Percentiles rank a stretch among this genome's conserved stretches.
These are phyloP conservation scores for Luffia ferchaultella DNA, from an alignment of 2,888 invertebrate genomes.

Conservation along the genomic window DNA sequence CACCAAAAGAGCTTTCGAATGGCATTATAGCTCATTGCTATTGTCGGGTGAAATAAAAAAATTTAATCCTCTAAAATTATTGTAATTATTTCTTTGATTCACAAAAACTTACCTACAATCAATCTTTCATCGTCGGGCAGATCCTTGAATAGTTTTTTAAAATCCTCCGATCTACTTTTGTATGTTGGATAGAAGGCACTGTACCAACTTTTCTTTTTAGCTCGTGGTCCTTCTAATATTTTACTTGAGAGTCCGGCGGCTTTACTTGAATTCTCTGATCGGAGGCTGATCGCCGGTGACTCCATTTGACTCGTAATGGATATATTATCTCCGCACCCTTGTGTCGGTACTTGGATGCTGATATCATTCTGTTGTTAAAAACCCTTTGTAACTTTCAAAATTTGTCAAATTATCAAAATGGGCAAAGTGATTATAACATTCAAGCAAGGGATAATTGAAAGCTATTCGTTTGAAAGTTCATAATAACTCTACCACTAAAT, in stretches of 20 bases:
- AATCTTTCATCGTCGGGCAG: slow-evolving; percentile 90
- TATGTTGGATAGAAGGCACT: slow-evolving; percentile 90
- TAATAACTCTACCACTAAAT: too few species aligned
- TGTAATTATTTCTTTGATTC: too few species aligned
- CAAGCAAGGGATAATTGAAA: too few species aligned
- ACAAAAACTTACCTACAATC: slow-evolving; percentile 86
- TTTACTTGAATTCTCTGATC: not conserved
- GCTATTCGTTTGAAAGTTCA: too few species aligned
- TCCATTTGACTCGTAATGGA: slow-evolving; percentile 2
- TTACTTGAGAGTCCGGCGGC: not conserved
- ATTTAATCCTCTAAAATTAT: too few species aligned
- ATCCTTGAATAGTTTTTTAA: slow-evolving; percentile 90
- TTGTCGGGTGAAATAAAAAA: too few species aligned
- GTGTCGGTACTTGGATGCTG: not conserved
- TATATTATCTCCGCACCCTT: not conserved
- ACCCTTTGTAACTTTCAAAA: too few species aligned
- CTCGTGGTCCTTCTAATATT: slow-evolving; percentile 35
- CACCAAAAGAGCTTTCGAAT: too few species aligned
- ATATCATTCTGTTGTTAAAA: slow-evolving; percentile 3
- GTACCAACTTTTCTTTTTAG: slow-evolving; percentile 87
- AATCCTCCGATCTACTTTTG: slow-evolving; percentile 92
- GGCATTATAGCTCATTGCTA: too few species aligned
- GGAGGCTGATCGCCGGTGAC: not conserved
- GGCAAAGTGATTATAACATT: too few species aligned
- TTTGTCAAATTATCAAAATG: too few species aligned